These are phyloP conservation scores for Axinella damicornis DNA, from an alignment of 37 sponge, comb jelly and placozoan genomes.

Conservation along the genomic window DNA sequence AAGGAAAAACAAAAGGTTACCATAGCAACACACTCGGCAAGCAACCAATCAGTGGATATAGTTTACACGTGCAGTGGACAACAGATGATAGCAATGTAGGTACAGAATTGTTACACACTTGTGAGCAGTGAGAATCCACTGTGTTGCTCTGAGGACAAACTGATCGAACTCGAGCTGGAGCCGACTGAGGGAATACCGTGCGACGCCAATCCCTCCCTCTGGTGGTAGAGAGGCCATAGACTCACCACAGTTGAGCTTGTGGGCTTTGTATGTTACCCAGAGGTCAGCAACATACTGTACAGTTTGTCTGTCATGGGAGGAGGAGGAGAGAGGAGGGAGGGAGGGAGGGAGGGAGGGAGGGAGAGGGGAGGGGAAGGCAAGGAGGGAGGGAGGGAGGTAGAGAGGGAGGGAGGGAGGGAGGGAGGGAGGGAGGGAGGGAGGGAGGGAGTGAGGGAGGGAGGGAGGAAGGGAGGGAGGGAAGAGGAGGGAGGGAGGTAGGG, in stretches of 20 bases:
- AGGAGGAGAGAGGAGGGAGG: neutral
- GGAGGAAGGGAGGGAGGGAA: no score
- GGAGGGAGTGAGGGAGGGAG: no score
- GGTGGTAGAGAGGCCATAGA: conserved; percentile 23
- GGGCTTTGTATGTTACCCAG: conserved; percentile 75
- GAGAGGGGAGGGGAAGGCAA: neutral
- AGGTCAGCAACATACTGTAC: conserved; percentile 92
- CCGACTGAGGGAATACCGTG: conserved; percentile 76
- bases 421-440: no score
- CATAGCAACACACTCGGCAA: no score
- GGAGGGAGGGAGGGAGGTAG: neutral
- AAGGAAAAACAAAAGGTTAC: neutral
- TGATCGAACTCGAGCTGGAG: conserved; percentile 91
- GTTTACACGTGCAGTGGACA: no score
- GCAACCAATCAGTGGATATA: no score
- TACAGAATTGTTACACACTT: conserved; percentile 79
- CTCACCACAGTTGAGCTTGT: conserved; percentile 37
- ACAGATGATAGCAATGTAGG: no score
- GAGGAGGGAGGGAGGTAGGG: no score
- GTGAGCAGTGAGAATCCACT: conserved; percentile 87
- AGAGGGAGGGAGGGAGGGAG: no score
- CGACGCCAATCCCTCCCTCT: neutral
- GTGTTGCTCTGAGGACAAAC: conserved; percentile 85
- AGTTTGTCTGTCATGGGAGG: conserved; percentile 48
- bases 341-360: neutral